These are phyloP conservation scores for Odontesthes bonariensis DNA, from an alignment of 2,113 vertebrate genomes.

Conservation along the genomic window DNA sequence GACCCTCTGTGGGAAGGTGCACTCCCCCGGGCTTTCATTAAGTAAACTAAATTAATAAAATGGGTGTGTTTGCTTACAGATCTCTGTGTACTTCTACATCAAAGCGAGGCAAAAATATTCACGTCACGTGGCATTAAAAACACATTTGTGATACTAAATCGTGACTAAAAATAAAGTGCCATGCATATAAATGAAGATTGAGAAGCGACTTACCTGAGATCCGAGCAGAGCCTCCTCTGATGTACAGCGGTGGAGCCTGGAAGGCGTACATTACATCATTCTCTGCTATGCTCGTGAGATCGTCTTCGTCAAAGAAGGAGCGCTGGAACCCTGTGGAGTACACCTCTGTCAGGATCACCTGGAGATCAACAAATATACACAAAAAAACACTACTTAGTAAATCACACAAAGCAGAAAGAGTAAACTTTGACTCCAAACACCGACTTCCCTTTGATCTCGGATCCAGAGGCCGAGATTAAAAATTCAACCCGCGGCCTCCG, in stretches of 20 bases:
- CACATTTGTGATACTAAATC: not conserved
- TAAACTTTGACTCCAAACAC: slow-evolving; percentile 18
- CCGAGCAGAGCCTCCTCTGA: slow-evolving; percentile 77
- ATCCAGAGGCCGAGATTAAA: not conserved
- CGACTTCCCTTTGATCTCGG: slow-evolving; percentile 1
- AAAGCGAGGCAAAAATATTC: not conserved
- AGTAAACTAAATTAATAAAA: slow-evolving; percentile 38
- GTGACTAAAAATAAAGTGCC: not conserved
- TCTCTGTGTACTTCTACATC: slow-evolving; percentile 1
- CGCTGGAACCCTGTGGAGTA: slow-evolving; percentile 89
- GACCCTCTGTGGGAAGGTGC: slow-evolving; percentile 30
- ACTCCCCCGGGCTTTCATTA: slow-evolving; percentile 55
- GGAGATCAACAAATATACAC: slow-evolving; percentile 10
- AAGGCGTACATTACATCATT: slow-evolving; percentile 91
- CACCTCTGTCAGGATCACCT: slow-evolving; percentile 95
- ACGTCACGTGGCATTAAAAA: slow-evolving; percentile 2
- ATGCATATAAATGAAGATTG: slow-evolving; percentile 2
- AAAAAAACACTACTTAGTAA: slow-evolving; percentile 16
- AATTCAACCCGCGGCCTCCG: slow-evolving; percentile 1
- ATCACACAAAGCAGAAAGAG: not conserved
- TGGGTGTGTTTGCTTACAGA: slow-evolving; percentile 47
- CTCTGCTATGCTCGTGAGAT: slow-evolving; percentile 86
- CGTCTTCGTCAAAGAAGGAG: slow-evolving; percentile 91
- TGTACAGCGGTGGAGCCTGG: slow-evolving; percentile 84
- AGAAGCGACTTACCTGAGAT: slow-evolving; percentile 75